A percentile compares a stretch with the other conserved stretches of the same genome.
These are phyloP conservation scores for Planiliza haematocheilus DNA, from an alignment of 2,113 vertebrate species.

Conservation along the genomic window DNA sequence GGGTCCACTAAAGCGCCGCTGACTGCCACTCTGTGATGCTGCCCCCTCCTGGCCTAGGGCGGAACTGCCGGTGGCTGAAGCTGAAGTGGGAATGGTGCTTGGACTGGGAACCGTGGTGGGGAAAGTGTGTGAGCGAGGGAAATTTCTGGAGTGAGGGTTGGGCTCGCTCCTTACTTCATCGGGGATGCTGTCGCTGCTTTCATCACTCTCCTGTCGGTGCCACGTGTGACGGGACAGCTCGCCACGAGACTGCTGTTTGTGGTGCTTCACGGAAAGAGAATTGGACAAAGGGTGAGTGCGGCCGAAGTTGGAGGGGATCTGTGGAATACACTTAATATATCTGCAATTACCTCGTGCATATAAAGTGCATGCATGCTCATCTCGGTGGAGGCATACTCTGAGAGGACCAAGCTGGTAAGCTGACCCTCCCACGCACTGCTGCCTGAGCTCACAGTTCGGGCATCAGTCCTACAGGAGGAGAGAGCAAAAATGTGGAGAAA, in stretches of 20 bases:
- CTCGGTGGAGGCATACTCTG: conserved; percentile 96
- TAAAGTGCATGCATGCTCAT: conserved; percentile 99
- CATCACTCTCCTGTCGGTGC: conserved; percentile 96
- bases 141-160: conserved; percentile 62
- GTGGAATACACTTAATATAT: background rate
- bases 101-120: conserved; percentile 84
- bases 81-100: conserved; percentile 62
- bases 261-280: conserved; percentile 82
- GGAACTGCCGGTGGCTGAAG: conserved; percentile 50
- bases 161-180: conserved; percentile 85
- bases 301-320: background rate
- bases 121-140: conserved; percentile 94
- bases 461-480: conserved; percentile 85
- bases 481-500: background rate
- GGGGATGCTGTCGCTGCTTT: conserved; percentile 91
- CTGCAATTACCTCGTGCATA: conserved; percentile 92
- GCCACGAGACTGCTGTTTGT: conserved; percentile 93
- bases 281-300: background rate
- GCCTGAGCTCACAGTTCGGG: conserved; percentile 92
- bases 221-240: conserved; percentile 93
- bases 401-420: conserved; percentile 93
- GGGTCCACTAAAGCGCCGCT: conserved; percentile 84
- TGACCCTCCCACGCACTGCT: conserved; percentile 98
- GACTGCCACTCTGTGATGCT: conserved; percentile 82
- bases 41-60: conserved; percentile 80